These are phyloP conservation scores for Notocelia uddmanniana DNA, from an alignment of 2,888 invertebrate genomes.

Conservation along the genomic window DNA sequence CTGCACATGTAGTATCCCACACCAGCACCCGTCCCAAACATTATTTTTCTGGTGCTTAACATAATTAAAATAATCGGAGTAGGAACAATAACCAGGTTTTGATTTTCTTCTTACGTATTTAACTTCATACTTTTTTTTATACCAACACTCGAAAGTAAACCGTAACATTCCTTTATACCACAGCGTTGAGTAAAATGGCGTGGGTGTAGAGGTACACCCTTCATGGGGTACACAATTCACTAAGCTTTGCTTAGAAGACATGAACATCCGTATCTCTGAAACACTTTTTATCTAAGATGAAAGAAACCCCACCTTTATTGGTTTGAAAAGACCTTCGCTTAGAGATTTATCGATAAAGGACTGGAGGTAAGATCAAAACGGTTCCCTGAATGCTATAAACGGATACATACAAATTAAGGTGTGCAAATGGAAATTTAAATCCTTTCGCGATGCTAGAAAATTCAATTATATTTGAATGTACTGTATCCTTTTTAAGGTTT, in stretches of 20 bases:
- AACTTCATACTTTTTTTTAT: neutral
- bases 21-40: too few species aligned
- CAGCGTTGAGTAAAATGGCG: neutral
- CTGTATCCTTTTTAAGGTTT: too few species aligned
- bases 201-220: neutral
- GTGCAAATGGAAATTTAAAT: conserved; percentile 39
- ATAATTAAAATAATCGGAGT: neutral
- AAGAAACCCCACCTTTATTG: conserved; percentile 42
- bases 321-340: conserved; percentile 27
- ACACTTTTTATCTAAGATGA: conserved; percentile 34
- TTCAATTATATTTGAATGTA: neutral
- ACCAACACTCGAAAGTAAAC: neutral
- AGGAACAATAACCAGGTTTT: neutral
- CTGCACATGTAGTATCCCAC: too few species aligned
- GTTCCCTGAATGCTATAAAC: conserved; percentile 30
- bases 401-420: conserved; percentile 42
- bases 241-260: conserved; percentile 10
- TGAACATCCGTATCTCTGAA: conserved; percentile 34
- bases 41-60: too few species aligned
- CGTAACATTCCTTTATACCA: neutral
- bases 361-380: conserved; percentile 32
- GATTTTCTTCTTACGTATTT: too few species aligned
- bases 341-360: conserved; percentile 30
- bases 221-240: neutral
- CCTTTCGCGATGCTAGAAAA: conserved; percentile 5